phyloP scores from a whole-genome alignment of 2,888 invertebrate species.

The Tachina grossa region DNA sequence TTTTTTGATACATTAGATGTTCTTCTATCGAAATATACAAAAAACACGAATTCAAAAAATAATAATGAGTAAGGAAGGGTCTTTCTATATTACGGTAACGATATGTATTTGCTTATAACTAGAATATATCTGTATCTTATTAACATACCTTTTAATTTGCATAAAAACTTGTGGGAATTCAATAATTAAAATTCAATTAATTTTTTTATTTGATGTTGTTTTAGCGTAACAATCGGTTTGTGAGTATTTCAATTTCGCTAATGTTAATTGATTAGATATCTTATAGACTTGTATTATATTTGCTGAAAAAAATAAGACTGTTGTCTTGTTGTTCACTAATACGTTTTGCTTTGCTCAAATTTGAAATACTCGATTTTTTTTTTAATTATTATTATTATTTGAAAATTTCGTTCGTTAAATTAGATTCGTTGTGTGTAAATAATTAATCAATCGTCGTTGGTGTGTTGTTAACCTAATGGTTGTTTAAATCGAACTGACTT shows the following conservation, averaged over 20 bases:
- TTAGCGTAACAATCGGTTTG: slow-evolving; percentile 16
- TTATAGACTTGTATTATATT: not conserved
- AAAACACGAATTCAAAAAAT: no score
- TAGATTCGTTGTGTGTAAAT: slow-evolving; percentile 33
- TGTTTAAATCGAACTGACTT: slow-evolving; percentile 69
- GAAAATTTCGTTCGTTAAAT: slow-evolving; percentile 28
- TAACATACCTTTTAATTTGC: slow-evolving; percentile 37
- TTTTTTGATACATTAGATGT: no score
- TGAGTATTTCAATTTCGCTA: slow-evolving; percentile 11
- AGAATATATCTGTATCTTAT: no score
- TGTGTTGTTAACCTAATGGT: slow-evolving; percentile 63
- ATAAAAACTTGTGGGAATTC: not conserved
- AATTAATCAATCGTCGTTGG: slow-evolving; percentile 44
- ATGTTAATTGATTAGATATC: slow-evolving; percentile 31
- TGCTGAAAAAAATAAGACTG: not conserved
- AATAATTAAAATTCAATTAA: slow-evolving; percentile 34
- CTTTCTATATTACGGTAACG: no score
- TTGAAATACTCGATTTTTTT: slow-evolving; percentile 1
- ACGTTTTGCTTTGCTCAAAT: slow-evolving; percentile 2
- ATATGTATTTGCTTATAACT: no score
- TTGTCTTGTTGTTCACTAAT: slow-evolving; percentile 12
- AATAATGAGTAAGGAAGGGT: no score
- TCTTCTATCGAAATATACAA: no score
- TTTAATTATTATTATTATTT: not conserved
- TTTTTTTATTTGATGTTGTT: slow-evolving; percentile 20